Evolutionary conservation across 2,797 vertebrate species (phyloP).

Genomic region (Liparis tanakae): DNA sequence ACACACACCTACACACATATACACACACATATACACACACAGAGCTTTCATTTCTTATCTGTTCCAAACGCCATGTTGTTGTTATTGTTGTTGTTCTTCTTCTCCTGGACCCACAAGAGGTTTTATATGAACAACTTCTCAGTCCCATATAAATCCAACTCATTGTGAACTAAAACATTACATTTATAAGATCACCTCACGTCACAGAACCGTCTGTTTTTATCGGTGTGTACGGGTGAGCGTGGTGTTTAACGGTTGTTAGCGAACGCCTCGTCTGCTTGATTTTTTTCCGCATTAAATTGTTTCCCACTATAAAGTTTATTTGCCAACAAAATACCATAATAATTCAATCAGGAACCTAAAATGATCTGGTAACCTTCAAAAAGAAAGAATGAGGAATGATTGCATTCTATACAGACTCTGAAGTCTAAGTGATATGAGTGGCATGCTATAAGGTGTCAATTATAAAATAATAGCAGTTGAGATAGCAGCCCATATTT

Average conservation of each 20-base stretch:
- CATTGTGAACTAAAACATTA: not conserved
- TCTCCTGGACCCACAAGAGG: not conserved
- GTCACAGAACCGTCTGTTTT: not conserved
- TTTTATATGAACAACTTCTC: not conserved
- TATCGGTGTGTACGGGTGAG: not conserved
- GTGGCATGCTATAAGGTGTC: conserved; percentile 9
- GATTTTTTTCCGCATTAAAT: not conserved
- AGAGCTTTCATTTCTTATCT: not conserved
- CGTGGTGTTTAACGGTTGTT: not conserved
- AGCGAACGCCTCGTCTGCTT: not conserved
- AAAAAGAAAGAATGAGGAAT: not conserved
- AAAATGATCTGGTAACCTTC: not conserved
- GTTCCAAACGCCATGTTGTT: not conserved
- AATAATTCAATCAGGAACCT: not conserved
- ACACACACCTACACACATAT: conserved; percentile 2
- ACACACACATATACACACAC: conserved; percentile 3
- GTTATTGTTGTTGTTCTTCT: not conserved
- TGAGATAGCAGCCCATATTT: conserved; percentile 11
- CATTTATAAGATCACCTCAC: not conserved
- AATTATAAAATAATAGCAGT: conserved; percentile 5
- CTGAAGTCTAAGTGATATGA: not conserved
- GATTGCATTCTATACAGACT: not conserved
- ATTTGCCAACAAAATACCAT: not conserved
- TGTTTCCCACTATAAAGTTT: not conserved
- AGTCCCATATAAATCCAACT: not conserved